A percentile compares a stretch with the other conserved stretches of the same genome.
Conservation (phyloP, 2,888 invertebrate genomes). For the Neelides folsomi region DNA sequence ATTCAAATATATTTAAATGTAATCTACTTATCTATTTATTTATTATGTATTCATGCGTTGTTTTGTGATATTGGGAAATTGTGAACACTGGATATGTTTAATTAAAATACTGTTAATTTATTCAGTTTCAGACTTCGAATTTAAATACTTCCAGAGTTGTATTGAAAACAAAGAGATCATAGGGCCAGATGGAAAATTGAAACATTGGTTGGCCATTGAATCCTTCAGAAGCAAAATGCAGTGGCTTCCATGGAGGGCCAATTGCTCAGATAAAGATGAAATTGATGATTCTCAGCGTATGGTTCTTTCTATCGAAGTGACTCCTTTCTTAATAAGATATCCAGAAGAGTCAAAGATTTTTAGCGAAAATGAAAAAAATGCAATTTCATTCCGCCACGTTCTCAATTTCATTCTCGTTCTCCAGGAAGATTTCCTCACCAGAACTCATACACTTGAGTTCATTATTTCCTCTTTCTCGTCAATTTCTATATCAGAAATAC, state of each 20-base stretch:
- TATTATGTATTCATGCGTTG: neutral
- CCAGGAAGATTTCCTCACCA: constrained; percentile 26
- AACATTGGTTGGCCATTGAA: constrained; percentile 22
- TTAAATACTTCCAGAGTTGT: constrained; percentile 14
- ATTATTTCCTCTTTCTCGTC: constrained; percentile 17
- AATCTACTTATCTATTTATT: neutral
- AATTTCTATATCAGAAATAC: constrained; percentile 16
- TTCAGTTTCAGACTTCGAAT: constrained; percentile 22
- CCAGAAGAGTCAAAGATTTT: constrained; percentile 13
- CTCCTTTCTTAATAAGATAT: constrained; percentile 15
- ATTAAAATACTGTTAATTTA: too few species aligned
- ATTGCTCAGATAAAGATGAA: constrained; percentile 17
- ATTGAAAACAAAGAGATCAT: constrained; percentile 6
- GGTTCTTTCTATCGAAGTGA: constrained; percentile 14
- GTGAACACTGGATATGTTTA: too few species aligned
- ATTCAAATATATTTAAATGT: neutral
- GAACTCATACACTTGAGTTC: constrained; percentile 26
- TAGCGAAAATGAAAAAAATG: constrained; percentile 16
- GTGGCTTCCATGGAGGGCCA: constrained; percentile 25
- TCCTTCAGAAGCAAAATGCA: constrained; percentile 18
- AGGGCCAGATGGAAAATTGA: constrained; percentile 7
- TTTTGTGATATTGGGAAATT: too few species aligned
- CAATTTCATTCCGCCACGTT: constrained; percentile 22
- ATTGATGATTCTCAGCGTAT: constrained; percentile 26
- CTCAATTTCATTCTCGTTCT: constrained; percentile 23